Evolutionary conservation across 2,113 vertebrate genomes (phyloP).

Genomic region (Lates calcarifer): DNA sequence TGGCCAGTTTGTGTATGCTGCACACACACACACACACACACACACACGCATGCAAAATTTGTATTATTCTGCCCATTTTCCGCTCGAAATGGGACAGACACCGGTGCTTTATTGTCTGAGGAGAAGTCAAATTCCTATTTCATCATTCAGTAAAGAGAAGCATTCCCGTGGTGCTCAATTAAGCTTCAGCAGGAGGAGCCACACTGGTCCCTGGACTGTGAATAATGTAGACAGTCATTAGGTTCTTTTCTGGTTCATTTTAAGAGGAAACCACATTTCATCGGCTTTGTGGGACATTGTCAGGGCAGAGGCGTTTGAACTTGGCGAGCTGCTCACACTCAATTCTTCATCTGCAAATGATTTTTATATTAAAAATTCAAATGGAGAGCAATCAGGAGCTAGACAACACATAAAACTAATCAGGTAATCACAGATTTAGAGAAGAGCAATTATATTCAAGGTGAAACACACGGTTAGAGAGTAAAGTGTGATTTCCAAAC

Average conservation of each 20-base stretch:
- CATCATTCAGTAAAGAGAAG: constrained; percentile 60
- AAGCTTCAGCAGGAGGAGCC: constrained; percentile 57
- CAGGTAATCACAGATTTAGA: not conserved
- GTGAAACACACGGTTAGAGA: constrained; percentile 21
- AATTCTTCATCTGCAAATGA: constrained; percentile 1
- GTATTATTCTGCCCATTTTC: constrained; percentile 34
- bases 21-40: constrained; percentile 20
- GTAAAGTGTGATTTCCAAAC: constrained; percentile 19
- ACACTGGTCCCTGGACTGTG: constrained; percentile 27
- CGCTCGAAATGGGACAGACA: constrained; percentile 31
- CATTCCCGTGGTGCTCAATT: constrained; percentile 65
- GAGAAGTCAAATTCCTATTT: constrained; percentile 61
- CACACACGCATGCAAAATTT: constrained; percentile 43
- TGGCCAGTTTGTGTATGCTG: constrained; percentile 20
- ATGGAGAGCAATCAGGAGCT: not conserved
- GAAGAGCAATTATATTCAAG: constrained; percentile 30
- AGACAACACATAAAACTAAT: constrained; percentile 23
- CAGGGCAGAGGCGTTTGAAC: constrained; percentile 26
- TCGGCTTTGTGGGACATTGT: constrained; percentile 15
- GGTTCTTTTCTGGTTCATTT: constrained; percentile 41
- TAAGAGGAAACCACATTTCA: constrained; percentile 42
- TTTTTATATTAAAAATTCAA: not conserved
- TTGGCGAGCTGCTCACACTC: not conserved
- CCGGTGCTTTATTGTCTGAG: constrained; percentile 45
- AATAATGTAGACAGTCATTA: constrained; percentile 64